A percentile compares a stretch with the other conserved stretches of the same genome.
Conservation (phyloP, 2,888 invertebrate species). For the Microplitis manilae region DNA sequence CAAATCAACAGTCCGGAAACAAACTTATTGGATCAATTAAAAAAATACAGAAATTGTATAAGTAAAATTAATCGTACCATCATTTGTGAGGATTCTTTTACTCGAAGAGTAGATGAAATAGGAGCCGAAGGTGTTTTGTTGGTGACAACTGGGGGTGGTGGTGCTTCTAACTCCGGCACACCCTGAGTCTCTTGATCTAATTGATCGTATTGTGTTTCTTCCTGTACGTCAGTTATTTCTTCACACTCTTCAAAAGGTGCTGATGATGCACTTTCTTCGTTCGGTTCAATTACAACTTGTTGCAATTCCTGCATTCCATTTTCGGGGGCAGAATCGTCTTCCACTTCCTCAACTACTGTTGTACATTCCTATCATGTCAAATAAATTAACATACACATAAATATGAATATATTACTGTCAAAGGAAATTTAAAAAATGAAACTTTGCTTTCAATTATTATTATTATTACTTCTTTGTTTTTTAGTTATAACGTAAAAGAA, state of each 20-base stretch:
- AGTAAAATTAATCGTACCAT: constrained; percentile 47
- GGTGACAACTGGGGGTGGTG: constrained; percentile 62
- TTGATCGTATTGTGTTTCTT: constrained; percentile 51
- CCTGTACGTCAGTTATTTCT: constrained; percentile 47
- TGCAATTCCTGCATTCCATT: constrained; percentile 60
- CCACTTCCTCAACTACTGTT: constrained; percentile 52
- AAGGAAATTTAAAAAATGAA: constrained; percentile 1
- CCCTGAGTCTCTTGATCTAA: constrained; percentile 56
- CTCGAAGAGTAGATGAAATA: constrained; percentile 56
- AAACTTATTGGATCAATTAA: background rate
- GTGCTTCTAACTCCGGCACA: constrained; percentile 62
- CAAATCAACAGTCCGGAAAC: background rate
- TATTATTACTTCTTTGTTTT: too few species aligned
- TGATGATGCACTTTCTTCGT: constrained; percentile 54
- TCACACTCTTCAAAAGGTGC: constrained; percentile 58
- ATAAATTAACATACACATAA: constrained; percentile 7
- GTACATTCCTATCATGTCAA: constrained; percentile 52
- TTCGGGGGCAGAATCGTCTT: constrained; percentile 53
- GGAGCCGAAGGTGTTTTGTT: constrained; percentile 54
- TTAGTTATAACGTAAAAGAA: background rate
- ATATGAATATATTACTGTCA: background rate
- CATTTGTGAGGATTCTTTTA: constrained; percentile 54
- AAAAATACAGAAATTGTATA: constrained; percentile 22
- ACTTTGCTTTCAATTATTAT: too few species aligned
- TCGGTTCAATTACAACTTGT: constrained; percentile 55